Evolutionary conservation across 2,113 vertebrate species (phyloP), one percentile per base, ranked within the genome.

Genomic region (Myotis davidii): DNA sequence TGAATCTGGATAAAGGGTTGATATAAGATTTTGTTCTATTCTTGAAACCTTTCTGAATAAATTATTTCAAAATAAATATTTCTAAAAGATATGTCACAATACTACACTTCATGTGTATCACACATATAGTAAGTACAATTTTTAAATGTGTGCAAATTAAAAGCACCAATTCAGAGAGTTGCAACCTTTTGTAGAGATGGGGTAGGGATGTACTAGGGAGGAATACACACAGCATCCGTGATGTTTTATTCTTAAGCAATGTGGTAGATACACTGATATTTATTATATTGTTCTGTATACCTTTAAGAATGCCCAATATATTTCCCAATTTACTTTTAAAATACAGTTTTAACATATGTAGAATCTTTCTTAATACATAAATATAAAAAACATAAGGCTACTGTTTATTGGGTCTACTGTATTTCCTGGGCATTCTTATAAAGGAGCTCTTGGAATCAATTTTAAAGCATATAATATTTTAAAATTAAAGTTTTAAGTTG

Each of bases 261-360:
- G 21, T 48, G 37, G 34, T 59, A 20, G 37, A 81, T 25, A 37
- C 12, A 54, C 3, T 13, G 14, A 18, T 76, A 86, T 74, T 90
- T 13, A 69, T 88, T 73, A 73, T 9, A n/a, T 42, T 88, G 61
- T 88, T 52, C 21, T 25, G 81, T 54, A 45, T 16, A 69, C 1
- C 3, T 83, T 88, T 88, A 74, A 77, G 32, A 32, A 81, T 45
- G 27, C 21, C 54, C 59, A 79, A 81, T 32, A 32, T 90, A 82
- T 72, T 72, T 93, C 83, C 94, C 45, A 61, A 79, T 79, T 88
- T 86, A 74, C 65, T 88, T 93, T 73, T 48, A 59, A 90, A 87
- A 85, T 39, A 34, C 17, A 77, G 25, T 74, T 77, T 96, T 61
- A 69, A 91, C 87, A 89, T 69, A 77, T 7, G 18, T 61, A 82